A percentile compares a stretch with the other conserved stretches of the same genome.
These are phyloP conservation scores for Pelvicachromis taeniatus DNA, from an alignment of 2,113 vertebrate genomes.

Conservation along the genomic window DNA sequence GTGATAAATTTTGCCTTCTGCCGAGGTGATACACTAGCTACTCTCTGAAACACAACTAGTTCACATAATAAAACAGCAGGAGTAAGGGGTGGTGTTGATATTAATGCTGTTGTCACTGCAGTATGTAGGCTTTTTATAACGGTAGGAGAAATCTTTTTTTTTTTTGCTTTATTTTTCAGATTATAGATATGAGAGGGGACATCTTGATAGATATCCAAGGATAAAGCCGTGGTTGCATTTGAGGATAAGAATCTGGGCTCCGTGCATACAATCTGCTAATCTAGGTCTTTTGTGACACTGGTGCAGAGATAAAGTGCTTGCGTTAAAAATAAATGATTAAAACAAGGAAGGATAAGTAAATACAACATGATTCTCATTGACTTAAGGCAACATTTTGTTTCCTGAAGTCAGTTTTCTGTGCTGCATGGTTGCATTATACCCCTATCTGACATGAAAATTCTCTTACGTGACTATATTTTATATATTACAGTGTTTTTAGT, in stretches of 20 bases:
- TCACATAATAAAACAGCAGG: neutral
- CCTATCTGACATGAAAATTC: neutral
- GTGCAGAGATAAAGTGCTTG: neutral
- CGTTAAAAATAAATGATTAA: neutral
- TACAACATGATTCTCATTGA: neutral
- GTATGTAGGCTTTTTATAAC: neutral
- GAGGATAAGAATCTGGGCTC: slow-evolving; percentile 7
- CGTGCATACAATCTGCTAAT: neutral
- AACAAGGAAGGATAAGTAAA: neutral
- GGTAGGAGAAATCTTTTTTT: neutral
- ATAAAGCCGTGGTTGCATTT: neutral
- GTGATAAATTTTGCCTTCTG: neutral
- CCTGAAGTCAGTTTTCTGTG: neutral
- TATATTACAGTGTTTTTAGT: neutral
- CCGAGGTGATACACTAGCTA: neutral
- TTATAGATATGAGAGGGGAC: neutral
- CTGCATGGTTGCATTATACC: neutral
- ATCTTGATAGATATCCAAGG: neutral
- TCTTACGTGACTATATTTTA: neutral
- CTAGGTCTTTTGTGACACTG: neutral
- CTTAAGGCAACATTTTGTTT: neutral
- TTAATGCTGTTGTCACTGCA: neutral
- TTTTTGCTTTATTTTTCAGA: neutral
- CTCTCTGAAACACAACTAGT: neutral
- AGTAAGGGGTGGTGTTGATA: neutral